Percentiles rank a stretch among this genome's conserved stretches.
Conservation (phyloP, 1,140 invertebrate species). For the Chironomus tepperi region DNA sequence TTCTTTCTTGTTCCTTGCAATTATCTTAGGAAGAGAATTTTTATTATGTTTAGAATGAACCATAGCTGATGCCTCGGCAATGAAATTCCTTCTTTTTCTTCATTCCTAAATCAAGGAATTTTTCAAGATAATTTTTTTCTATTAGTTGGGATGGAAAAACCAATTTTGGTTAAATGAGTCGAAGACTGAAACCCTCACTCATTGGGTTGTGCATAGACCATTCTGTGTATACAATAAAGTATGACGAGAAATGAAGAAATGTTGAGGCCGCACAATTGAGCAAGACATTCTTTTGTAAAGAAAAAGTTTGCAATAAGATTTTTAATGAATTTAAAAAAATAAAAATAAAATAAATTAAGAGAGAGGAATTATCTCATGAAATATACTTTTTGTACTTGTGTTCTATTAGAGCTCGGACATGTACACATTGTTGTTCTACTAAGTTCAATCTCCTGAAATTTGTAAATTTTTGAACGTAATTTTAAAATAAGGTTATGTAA, state of each 20-base stretch:
- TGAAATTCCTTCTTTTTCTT: background rate
- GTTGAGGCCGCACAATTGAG: slow-evolving; percentile 11
- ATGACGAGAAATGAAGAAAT: background rate
- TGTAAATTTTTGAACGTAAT: too few species aligned
- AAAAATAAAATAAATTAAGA: background rate
- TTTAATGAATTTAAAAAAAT: background rate
- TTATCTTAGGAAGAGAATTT: background rate
- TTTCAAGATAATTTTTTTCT: background rate
- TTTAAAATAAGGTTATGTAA: too few species aligned
- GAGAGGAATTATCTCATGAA: background rate
- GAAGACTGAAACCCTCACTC: background rate
- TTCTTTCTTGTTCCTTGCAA: background rate
- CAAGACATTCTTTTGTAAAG: background rate
- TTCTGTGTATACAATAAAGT: background rate
- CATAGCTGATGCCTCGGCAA: too few species aligned
- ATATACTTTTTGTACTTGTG: background rate
- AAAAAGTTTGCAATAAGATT: background rate
- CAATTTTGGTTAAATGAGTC: slow-evolving; percentile 22
- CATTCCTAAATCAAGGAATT: background rate
- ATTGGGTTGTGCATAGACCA: background rate
- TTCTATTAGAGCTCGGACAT: too few species aligned
- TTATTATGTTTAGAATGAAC: background rate
- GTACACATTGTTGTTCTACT: too few species aligned
- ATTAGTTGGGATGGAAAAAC: slow-evolving; percentile 6
- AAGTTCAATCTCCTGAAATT: too few species aligned